phyloP scores from a whole-genome alignment of 2,113 vertebrate species.

The Turdus rufiventris region DNA sequence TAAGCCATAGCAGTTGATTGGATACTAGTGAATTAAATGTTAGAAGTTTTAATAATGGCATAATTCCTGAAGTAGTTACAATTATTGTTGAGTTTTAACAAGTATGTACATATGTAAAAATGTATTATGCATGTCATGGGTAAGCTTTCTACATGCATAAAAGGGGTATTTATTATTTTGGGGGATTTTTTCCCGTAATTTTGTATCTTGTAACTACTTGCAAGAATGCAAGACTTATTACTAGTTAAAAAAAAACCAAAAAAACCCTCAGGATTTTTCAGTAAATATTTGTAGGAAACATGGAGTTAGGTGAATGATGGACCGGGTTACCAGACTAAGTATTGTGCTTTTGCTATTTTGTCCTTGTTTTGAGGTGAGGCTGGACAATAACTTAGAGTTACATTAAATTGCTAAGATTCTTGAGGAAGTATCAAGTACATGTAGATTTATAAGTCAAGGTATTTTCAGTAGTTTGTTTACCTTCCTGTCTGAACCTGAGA shows the following conservation, averaged over 20 bases:
- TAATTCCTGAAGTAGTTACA: neutral
- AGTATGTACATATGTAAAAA: neutral
- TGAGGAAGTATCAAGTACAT: neutral
- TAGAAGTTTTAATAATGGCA: neutral
- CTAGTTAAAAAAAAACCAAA: neutral
- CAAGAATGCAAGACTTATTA: neutral
- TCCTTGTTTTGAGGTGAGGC: neutral
- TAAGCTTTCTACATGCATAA: neutral
- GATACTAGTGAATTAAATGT: neutral
- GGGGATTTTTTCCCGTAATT: neutral
- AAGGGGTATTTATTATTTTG: neutral
- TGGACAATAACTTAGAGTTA: neutral
- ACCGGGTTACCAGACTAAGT: neutral
- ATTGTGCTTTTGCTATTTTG: neutral
- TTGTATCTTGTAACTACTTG: neutral
- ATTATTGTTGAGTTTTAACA: neutral
- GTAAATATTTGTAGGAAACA: neutral
- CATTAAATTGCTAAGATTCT: neutral
- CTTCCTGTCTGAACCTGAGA: neutral
- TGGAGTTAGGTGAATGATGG: fast-evolving
- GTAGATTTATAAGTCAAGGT: neutral
- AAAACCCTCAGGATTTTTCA: neutral
- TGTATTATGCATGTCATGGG: neutral
- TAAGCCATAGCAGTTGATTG: neutral
- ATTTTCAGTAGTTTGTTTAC: neutral